Evolutionary conservation across 2,888 invertebrate genomes (phyloP), one percentile per base, ranked within the genome.

Genomic region (Cheilosia scutellata): DNA sequence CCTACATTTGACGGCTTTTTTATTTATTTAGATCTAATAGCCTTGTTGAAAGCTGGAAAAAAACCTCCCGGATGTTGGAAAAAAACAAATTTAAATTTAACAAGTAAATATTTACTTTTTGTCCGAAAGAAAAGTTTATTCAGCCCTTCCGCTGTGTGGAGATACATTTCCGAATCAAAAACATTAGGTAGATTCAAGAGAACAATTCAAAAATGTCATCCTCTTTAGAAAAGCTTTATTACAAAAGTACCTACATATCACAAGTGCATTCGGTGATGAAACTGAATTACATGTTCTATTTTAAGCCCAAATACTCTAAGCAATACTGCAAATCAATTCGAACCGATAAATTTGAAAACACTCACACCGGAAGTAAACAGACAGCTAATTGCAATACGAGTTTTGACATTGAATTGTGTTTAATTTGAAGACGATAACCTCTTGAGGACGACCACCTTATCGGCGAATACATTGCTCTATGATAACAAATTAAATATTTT

Each of bases 401-500:
- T 40, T 37, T 49, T 65, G 27, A 65, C 51, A 51, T 51, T 51
- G 37, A 51, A 37, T 3, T 11, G 4, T 49, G 20, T 63, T 33
- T 25, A 20, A n/a, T 13, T 25, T 37, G 49, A n/a, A 7, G 37
- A 16, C 49, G 65, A 9, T 27, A 37, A 51, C 49, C 65, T 37
- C 65, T 65, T 51, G 25, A 40, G 51, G 37, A 37, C n/a, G 9
- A 37, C 49, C 13, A 16, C 55, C 33, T 57, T 57, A 57, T 57
- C 55, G 55, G 7, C 33, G 16, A 55, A 55, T 55, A 55, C 55
- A 4, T n/a, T 31, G 9, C 33, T 13, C 31, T 25, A 9, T 27
- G 65, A 51, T 40, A 51, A 40, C 13, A 20, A 65, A 65, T 37
- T 16, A 37, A 65, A 40, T 27, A 65, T 40, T 27, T 53, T 53